A percentile compares a stretch with the other conserved stretches of the same genome.
phyloP scores from a whole-genome alignment of 2,888 invertebrate species.

The Rutpela maculata region DNA sequence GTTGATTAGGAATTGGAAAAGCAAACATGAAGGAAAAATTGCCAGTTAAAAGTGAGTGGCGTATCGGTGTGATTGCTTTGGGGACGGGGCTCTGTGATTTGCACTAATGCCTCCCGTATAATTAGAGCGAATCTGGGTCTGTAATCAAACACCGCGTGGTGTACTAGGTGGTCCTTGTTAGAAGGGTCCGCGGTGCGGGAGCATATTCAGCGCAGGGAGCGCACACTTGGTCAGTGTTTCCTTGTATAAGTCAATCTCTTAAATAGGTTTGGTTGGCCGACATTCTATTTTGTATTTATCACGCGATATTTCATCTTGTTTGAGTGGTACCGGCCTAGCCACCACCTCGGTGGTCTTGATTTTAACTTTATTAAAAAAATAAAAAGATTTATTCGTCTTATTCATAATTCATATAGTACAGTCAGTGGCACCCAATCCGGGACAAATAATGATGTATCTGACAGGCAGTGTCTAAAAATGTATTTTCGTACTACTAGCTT shows the following conservation, averaged over 20 bases:
- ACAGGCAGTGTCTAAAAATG: no score
- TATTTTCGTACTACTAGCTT: no score
- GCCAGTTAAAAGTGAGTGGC: conserved; percentile 49
- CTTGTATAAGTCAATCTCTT: conserved; percentile 13
- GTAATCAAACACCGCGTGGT: conserved; percentile 58
- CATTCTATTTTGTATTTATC: conserved; percentile 56
- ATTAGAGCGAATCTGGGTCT: conserved; percentile 61
- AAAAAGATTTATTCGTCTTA: neutral
- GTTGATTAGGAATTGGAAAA: conserved; percentile 37
- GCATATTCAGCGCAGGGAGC: neutral
- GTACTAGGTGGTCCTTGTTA: conserved; percentile 62
- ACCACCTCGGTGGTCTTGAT: conserved; percentile 49
- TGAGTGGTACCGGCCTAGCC: conserved; percentile 51
- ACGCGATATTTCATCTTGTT: conserved; percentile 57
- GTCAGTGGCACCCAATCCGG: neutral
- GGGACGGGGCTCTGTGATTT: conserved; percentile 54
- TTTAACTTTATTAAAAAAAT: neutral
- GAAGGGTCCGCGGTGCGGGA: conserved; percentile 26
- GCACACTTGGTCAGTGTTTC: neutral
- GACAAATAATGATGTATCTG: no score
- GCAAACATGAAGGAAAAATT: conserved; percentile 42
- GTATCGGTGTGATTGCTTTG: conserved; percentile 28
- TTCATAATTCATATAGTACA: neutral
- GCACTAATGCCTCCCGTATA: conserved; percentile 58
- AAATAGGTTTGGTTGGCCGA: conserved; percentile 15